Evolutionary conservation across 1,140 invertebrate genomes (phyloP), one percentile per base, ranked within the genome.

Genomic region (Druon quercuslanigerum): DNA sequence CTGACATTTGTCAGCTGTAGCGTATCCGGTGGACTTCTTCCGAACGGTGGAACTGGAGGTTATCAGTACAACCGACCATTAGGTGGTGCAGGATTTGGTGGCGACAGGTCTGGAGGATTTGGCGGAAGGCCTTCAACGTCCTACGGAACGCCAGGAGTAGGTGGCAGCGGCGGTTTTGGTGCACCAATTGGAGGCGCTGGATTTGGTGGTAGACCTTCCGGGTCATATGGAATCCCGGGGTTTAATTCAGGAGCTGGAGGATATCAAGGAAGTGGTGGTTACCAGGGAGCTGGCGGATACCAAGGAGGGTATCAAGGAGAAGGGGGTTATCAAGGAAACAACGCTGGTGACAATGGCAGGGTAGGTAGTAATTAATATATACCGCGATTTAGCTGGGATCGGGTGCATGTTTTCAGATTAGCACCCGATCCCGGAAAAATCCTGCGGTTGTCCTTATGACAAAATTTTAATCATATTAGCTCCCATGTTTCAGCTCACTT

Each of bases 51-150:
- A 78, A 83, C 83, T 73, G 86, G 86, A 60, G 87, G 87, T 71
- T 90, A 91, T 79, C 88, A 89, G 75, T 91, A 91, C 78, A 89
- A 87, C 79, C 83, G 88, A 79, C 50, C 84, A 74, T 46, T 9
- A 46, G 80, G 82, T 9, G 83, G 78, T 73, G 74, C 75, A 19
- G 79, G 78, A 50, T 82, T 81, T 56, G 76, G 82, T 1, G 72
- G 57, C 33, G 81, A 77, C 71, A 75, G 83, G 72, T 80, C 80
- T 54, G 78, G 70, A 12, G 80, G 75, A 70, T 82, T 81, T 19
- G 82, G 83, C 25, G 73, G 76, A 12, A 83, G 83, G 76, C 78
- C 85, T 57, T 78, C 83, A 25, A 52, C 82, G 19, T 51, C 82
- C n/a, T 87, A 89, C 66, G 83, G 85, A 75, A 19, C 80, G 51